Evolutionary conservation across 2,888 invertebrate species (phyloP), one percentile per base, ranked within the genome.

Genomic region (Sialis fuliginosa): DNA sequence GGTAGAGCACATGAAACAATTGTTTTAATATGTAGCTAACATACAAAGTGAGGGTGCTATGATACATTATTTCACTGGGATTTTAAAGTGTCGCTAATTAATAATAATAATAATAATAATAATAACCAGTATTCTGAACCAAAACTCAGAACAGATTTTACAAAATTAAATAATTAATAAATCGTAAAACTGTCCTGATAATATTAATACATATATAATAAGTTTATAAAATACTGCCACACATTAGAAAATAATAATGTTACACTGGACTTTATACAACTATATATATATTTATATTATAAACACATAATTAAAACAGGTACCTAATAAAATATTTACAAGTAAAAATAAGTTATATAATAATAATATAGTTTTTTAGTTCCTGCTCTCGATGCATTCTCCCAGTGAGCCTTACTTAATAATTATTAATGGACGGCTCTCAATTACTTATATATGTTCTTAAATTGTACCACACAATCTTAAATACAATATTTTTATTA

Each of bases 271-370:
- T 35, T 35, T 35, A 9, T 35, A 10, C 37, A 10, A 5, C 6
- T 37, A 4, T 37, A 10, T 37, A 10, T 37, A n/a, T 37, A n/a
- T 30, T 37, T 45, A 45, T n/a, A 30, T 32, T 34, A 45, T 22
- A 34, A 39, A 42, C 13, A 47, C 37, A 47, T 10, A 40, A 30
- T 37, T 13, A 22, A 47, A 47, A 47, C 47, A 47, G 47, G 47
- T 47, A 47, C 47, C 47, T 47, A 47, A 42, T 42, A 47, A 47
- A 47, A 47, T 47, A 47, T 47, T 47, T 47, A 47, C 47, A 47
- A 35, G 33, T 41, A 34, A 42, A 47, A 47, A 47, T 47, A 42
- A 47, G 22, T 22, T 22, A 42, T 47, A 47, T 42, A 47, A 37
- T 47, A 32, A 46, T 41, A 42, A 45, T 45, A 45, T 37, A 30